Evolutionary conservation across 2,797 vertebrate genomes (phyloP).

Genomic region (Jordanella pulchra): DNA sequence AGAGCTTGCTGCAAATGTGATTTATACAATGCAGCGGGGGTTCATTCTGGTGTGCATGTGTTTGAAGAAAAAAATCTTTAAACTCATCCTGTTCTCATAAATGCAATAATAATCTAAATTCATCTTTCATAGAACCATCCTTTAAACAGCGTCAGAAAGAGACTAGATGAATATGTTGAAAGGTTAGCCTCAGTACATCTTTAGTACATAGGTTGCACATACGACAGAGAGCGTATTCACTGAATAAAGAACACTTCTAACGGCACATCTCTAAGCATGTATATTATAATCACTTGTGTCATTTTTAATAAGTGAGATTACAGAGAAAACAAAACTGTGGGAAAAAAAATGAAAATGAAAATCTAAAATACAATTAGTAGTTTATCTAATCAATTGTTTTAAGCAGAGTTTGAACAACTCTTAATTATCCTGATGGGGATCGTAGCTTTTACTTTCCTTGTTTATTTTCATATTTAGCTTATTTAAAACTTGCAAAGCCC

Average conservation of each 20-base stretch:
- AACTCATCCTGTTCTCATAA: background rate
- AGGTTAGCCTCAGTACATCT: background rate
- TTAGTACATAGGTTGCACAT: background rate
- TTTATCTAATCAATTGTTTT: background rate
- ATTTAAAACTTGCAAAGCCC: background rate
- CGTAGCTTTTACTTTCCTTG: background rate
- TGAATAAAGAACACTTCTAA: background rate
- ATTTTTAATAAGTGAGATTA: background rate
- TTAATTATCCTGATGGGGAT: background rate
- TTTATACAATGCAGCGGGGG: background rate
- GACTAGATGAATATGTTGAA: background rate
- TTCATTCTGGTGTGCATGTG: slow-evolving; percentile 15
- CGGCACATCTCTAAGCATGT: background rate
- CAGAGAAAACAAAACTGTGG: background rate
- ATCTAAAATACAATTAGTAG: background rate
- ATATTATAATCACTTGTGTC: background rate
- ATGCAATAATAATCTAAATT: background rate
- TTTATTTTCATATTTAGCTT: background rate
- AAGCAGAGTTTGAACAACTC: background rate
- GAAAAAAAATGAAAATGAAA: background rate
- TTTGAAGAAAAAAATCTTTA: background rate
- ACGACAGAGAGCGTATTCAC: background rate
- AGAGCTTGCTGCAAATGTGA: background rate
- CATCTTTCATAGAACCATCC: background rate
- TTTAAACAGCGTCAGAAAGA: background rate